Conservation (phyloP, 2,113 vertebrate species). For the Crypturellus undulatus region DNA sequence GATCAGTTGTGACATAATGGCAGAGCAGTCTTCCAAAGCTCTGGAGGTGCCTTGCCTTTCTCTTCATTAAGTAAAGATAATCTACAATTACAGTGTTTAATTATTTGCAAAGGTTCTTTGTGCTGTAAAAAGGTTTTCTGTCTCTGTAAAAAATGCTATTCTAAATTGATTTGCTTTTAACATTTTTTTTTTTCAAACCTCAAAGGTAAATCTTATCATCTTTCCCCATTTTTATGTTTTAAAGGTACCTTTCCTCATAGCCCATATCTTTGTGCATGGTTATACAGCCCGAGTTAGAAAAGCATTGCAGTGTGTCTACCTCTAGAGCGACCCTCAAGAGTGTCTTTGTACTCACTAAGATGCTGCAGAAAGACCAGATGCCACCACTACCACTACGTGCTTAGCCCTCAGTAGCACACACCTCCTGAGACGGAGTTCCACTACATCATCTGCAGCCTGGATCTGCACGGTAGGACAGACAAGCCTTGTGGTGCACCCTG, state of each 20-base stretch:
- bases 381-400: not conserved
- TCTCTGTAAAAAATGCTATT: not conserved
- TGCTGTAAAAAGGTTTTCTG: not conserved
- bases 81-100: not conserved
- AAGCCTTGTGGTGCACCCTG: accelerated
- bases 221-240: not conserved
- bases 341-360: not conserved
- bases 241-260: not conserved
- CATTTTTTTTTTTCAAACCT: not conserved
- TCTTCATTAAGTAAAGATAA: conserved; percentile 57
- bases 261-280: not conserved
- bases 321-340: not conserved
- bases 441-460: not conserved
- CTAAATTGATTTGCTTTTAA: not conserved
- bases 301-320: not conserved
- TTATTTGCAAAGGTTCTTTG: conserved; percentile 16
- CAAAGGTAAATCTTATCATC: not conserved
- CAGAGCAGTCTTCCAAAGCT: conserved; percentile 28
- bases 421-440: accelerated
- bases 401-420: accelerated
- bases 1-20: conserved; percentile 46
- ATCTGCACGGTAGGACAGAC: not conserved
- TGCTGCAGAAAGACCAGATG: not conserved
- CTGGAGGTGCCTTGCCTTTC: conserved; percentile 47
- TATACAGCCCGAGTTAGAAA: not conserved